phyloP scores from a whole-genome alignment of 2,888 invertebrate genomes.

The Aricia artaxerxes region DNA sequence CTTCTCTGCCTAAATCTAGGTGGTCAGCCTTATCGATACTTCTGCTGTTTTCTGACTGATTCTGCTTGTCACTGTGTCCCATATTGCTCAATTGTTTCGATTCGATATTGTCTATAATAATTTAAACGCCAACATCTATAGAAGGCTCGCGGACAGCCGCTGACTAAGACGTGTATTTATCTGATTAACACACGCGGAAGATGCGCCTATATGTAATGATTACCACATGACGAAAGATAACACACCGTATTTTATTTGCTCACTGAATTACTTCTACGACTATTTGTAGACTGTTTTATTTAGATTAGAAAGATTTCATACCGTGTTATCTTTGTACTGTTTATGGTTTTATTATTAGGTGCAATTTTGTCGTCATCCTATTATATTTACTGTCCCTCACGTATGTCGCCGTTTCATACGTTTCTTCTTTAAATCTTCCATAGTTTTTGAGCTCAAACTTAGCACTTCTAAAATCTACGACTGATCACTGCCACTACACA shows the following conservation, averaged over 20 bases:
- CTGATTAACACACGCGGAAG: constrained; percentile 22
- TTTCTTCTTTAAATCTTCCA: not conserved
- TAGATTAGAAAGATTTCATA: constrained; percentile 23
- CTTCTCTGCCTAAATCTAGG: constrained; percentile 34
- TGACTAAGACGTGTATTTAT: constrained; percentile 18
- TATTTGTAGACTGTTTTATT: constrained; percentile 16
- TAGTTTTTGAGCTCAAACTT: no score
- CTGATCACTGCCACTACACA: no score
- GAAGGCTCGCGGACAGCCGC: not conserved
- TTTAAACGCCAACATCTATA: constrained; percentile 3
- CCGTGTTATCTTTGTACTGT: not conserved
- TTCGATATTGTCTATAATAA: not conserved
- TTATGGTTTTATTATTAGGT: not conserved
- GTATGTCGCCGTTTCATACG: not conserved
- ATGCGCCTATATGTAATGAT: constrained; percentile 22
- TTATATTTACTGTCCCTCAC: not conserved
- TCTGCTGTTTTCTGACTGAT: constrained; percentile 11
- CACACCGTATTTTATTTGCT: constrained; percentile 27
- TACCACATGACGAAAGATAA: constrained; percentile 22
- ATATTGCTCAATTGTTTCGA: not conserved
- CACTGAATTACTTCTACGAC: constrained; percentile 7
- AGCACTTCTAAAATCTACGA: no score
- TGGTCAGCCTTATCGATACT: constrained; percentile 23
- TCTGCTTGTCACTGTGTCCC: constrained; percentile 14
- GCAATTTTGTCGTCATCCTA: not conserved